Base-by-base conservation (phyloP, 2,113 vertebrate genomes). In the Siniperca knerii region DNA sequence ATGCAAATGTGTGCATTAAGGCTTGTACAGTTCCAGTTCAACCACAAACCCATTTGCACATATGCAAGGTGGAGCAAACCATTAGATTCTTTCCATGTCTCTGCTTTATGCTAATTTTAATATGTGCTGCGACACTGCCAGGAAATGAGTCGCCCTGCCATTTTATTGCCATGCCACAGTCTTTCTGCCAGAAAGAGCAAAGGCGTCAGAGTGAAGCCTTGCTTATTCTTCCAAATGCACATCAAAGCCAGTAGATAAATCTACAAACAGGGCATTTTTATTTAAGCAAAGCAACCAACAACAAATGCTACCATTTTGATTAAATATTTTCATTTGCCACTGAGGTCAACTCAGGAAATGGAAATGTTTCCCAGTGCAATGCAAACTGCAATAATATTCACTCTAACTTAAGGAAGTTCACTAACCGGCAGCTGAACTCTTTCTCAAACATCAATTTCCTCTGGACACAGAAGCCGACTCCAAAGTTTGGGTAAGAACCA, bases 401-500 rank as follows among this genome's bases (percentile, higher is more conserved):
- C 20, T 65, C n/a, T 70, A 62, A 21, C 16, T 72, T 29, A 25
- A 85, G 50, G 66, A 68, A 83, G 35, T 52, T 70, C 61, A 54
- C 33, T 54, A 68, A 75, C 61, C 55, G 6, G 15, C 42, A 75
- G 35, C 65, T 77, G 52, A 87, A 82, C 74, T 67, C 78, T 66
- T 57, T 60, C 37, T 46, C n/a, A 89, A 87, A 88, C 85, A 89
- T 76, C 74, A 84, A 90, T 93, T 94, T 93, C 93, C 89, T 93
- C 58, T 77, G 54, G 65, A 77, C 64, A 84, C 82, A 74, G 57
- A 85, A 79, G 68, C 75, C 8, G 21, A 78, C 21, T 78, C 62
- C 35, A 72, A 78, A 82, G 42, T 85, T 71, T 77, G 83, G 33
- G 55, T 46, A 40, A 37, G 75, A 67, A 64, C 64, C 54, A 74